Percentiles rank a stretch among this genome's conserved stretches.
Conservation (phyloP, 2,888 invertebrate genomes). For the Tenthredo distinguenda region DNA sequence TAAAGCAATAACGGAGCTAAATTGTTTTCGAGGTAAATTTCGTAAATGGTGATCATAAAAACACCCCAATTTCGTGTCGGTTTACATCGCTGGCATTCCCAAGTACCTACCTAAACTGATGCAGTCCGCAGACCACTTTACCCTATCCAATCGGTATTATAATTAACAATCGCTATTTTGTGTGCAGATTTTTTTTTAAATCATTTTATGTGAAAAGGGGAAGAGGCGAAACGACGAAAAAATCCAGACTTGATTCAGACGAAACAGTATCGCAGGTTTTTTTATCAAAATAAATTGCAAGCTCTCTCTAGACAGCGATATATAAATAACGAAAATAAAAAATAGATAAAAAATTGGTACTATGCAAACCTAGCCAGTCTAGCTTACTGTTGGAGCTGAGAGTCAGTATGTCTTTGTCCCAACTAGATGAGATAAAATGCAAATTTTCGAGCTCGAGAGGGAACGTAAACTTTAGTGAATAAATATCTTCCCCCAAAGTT, state of each 20-base stretch:
- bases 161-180: neutral
- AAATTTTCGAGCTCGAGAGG: neutral
- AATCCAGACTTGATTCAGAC: neutral
- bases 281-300: neutral
- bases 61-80: slow-evolving; percentile 1
- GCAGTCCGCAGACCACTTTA: neutral
- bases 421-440: neutral
- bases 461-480: neutral
- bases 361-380: neutral
- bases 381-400: neutral
- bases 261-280: neutral
- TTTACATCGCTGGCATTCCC: neutral
- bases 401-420: neutral
- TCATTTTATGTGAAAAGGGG: neutral
- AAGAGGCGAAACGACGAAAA: neutral
- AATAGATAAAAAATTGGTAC: neutral
- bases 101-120: neutral
- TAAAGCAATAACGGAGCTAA: neutral
- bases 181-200: neutral
- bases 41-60: neutral
- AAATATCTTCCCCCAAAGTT: neutral
- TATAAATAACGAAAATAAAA: neutral
- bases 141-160: neutral
- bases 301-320: neutral
- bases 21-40: slow-evolving; percentile 32